A percentile compares a stretch with the other conserved stretches of the same genome.
Conservation (phyloP, 1,140 invertebrate genomes). For the Hyles vespertilio region DNA sequence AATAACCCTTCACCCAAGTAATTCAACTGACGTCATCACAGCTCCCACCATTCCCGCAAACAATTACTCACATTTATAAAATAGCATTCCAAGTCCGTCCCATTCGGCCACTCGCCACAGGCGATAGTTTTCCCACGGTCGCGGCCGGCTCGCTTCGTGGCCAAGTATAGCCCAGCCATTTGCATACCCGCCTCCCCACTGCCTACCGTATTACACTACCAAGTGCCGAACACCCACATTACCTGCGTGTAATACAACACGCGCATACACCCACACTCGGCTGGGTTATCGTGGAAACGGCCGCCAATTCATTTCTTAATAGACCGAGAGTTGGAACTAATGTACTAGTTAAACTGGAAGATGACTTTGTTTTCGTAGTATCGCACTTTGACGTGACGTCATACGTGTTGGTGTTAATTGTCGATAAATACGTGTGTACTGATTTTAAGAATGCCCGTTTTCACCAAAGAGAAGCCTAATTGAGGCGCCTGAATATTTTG, state of each 20-base stretch:
- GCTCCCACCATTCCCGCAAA: too few relatives aligned
- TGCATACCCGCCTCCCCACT: constrained; percentile 62
- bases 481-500: too few relatives aligned
- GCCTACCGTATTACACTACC: constrained; percentile 61
- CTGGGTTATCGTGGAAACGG: constrained; percentile 22
- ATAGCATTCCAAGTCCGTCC: constrained; percentile 30
- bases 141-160: constrained; percentile 50
- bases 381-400: too few relatives aligned
- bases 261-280: constrained; percentile 14
- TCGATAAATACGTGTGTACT: too few relatives aligned
- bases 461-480: too few relatives aligned
- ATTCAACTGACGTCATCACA: too few relatives aligned
- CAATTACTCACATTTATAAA: background rate
- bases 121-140: constrained; percentile 74
- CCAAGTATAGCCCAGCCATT: constrained; percentile 67
- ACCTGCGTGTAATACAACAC: constrained; percentile 6
- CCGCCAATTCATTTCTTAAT: constrained; percentile 35
- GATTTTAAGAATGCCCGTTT: too few relatives aligned
- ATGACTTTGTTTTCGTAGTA: background rate
- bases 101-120: constrained; percentile 61
- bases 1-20: too few relatives aligned
- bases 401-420: too few relatives aligned
- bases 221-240: constrained; percentile 25
- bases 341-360: constrained; percentile 30
- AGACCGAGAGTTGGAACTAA: constrained; percentile 22